Conservation (phyloP, 2,113 vertebrate species). For the Sceloporus undulatus region DNA sequence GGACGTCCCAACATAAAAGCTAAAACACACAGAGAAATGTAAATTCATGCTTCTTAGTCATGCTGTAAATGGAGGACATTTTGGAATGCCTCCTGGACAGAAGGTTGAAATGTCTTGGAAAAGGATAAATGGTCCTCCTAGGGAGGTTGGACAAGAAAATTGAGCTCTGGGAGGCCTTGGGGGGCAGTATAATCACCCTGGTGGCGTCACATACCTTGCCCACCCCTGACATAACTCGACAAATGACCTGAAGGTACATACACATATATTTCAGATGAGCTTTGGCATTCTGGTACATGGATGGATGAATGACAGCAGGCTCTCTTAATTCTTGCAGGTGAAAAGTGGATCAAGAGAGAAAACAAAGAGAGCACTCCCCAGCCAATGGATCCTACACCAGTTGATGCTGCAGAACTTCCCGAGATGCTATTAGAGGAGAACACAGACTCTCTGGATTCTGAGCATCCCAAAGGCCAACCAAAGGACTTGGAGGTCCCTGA, state of each 20-base stretch:
- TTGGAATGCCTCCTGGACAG: no score
- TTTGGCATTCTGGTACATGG: neutral
- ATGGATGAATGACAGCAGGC: neutral
- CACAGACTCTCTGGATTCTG: neutral
- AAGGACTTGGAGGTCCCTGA: neutral
- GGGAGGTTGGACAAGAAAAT: no score
- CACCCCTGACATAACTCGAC: neutral
- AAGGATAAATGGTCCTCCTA: no score
- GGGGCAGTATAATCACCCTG: no score
- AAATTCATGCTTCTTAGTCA: no score
- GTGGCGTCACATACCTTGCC: neutral
- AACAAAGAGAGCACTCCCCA: neutral
- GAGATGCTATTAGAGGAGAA: neutral
- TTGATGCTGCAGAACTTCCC: neutral
- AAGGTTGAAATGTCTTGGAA: no score
- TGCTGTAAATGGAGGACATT: no score
- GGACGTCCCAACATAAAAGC: no score
- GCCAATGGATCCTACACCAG: neutral
- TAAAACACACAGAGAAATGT: no score
- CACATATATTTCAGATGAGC: neutral
- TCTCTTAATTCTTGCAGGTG: neutral
- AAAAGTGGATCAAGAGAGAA: slow-evolving; percentile 24
- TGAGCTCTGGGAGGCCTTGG: no score
- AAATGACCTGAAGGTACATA: no score
- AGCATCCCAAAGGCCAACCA: neutral